Conservation (phyloP, 2,797 vertebrate genomes). For the Gobio occitaniae region DNA sequence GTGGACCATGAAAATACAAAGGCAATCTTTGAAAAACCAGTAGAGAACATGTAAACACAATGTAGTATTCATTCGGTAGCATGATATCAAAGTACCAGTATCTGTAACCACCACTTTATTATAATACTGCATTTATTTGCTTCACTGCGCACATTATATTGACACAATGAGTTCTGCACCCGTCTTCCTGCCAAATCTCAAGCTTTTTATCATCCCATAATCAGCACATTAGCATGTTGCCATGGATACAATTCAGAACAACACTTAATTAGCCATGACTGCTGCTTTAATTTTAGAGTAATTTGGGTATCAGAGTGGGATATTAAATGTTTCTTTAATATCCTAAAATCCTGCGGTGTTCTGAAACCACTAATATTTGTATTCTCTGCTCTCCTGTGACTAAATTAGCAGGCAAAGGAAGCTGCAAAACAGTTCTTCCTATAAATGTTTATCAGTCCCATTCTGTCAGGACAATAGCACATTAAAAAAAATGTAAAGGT, state of each 20-base stretch:
- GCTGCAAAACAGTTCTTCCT: not conserved
- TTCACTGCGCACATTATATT: not conserved
- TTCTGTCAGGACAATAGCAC: not conserved
- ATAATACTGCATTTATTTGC: conserved; percentile 1
- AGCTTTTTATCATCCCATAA: conserved; percentile 34
- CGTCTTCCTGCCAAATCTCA: conserved; percentile 8
- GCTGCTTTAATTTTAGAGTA: not conserved
- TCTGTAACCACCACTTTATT: not conserved
- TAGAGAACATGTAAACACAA: not conserved
- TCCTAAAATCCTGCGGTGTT: not conserved
- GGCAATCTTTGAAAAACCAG: not conserved
- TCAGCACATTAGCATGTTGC: conserved; percentile 37
- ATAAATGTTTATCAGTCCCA: not conserved
- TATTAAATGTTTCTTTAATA: not conserved
- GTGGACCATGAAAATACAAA: not conserved
- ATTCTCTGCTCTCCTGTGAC: not conserved
- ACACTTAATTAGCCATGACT: not conserved
- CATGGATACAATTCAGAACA: conserved; percentile 20
- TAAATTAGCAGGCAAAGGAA: not conserved
- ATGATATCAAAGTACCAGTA: not conserved
- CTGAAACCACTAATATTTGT: not conserved
- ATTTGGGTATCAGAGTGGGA: not conserved
- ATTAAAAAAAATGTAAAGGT: conserved; percentile 1
- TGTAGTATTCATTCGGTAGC: not conserved
- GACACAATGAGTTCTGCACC: conserved; percentile 1